Conservation (phyloP, 1,140 invertebrate species). For the Drosophila ironensis region DNA sequence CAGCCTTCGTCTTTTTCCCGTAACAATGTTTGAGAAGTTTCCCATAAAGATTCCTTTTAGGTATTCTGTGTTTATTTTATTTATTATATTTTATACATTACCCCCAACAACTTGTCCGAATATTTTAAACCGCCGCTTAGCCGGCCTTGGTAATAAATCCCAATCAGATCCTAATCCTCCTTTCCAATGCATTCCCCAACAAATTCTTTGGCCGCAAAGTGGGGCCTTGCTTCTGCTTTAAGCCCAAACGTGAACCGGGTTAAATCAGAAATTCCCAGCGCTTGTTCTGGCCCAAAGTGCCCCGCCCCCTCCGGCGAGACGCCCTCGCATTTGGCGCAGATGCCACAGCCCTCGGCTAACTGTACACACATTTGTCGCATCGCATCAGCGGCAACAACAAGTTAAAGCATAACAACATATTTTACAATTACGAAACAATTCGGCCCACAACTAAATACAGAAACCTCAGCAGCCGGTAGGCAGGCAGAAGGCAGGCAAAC, state of each 20-base stretch:
- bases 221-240: conserved; percentile 7
- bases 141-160: no score
- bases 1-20: no score
- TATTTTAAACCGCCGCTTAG: no score
- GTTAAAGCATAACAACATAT: conserved; percentile 73
- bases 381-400: conserved; percentile 47
- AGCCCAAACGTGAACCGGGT: conserved; percentile 14
- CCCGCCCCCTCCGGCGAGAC: background rate
- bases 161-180: background rate
- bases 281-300: conserved; percentile 2
- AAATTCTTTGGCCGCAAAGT: conserved; percentile 10
- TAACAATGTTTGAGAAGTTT: no score
- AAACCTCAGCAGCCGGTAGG: conserved; percentile 1
- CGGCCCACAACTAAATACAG: conserved; percentile 60
- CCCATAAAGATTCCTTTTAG: no score
- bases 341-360: conserved; percentile 33
- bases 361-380: conserved; percentile 68
- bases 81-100: no score
- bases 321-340: conserved; percentile 12
- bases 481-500: conserved; percentile 42
- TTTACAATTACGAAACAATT: conserved; percentile 79
- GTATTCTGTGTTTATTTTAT: no score
- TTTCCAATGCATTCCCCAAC: conserved; percentile 9
- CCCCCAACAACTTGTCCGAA: no score
- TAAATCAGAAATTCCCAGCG: conserved; percentile 14